A percentile compares a stretch with the other conserved stretches of the same genome.
These are phyloP conservation scores for Hylaeus volcanicus DNA, from an alignment of 1,140 invertebrate species.

Conservation along the genomic window DNA sequence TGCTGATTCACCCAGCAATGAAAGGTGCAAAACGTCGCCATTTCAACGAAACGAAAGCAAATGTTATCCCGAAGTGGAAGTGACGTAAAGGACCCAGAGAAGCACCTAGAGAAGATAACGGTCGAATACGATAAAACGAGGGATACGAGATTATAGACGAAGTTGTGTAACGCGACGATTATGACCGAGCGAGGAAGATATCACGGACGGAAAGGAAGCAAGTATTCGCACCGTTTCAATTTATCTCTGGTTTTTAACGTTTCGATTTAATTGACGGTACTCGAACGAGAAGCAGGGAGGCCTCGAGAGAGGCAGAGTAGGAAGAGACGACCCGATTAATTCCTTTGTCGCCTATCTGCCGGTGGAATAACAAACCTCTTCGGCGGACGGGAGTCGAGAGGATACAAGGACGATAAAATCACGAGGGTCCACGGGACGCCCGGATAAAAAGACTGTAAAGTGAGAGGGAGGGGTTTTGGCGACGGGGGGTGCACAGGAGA, in stretches of 20 bases:
- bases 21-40: background rate
- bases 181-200: background rate
- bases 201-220: background rate
- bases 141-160: too few species aligned
- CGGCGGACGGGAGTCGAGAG: constrained; percentile 73
- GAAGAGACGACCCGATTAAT: constrained; percentile 73
- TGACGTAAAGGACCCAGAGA: too few species aligned
- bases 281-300: constrained; percentile 49
- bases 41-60: background rate
- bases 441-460: constrained; percentile 63
- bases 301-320: constrained; percentile 21
- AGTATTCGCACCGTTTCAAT: constrained; percentile 53
- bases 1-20: background rate
- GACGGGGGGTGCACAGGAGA: constrained; percentile 26
- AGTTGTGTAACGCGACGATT: background rate
- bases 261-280: constrained; percentile 68
- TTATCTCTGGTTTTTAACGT: constrained; percentile 66
- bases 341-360: constrained; percentile 72
- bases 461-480: constrained; percentile 19
- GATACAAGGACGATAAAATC: constrained; percentile 79
- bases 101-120: too few species aligned
- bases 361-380: constrained; percentile 78
- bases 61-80: background rate
- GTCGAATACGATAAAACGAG: background rate
- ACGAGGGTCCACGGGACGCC: constrained; percentile 67